Evolutionary conservation across 2,797 vertebrate species (phyloP).

Genomic region (Anableps anableps): DNA sequence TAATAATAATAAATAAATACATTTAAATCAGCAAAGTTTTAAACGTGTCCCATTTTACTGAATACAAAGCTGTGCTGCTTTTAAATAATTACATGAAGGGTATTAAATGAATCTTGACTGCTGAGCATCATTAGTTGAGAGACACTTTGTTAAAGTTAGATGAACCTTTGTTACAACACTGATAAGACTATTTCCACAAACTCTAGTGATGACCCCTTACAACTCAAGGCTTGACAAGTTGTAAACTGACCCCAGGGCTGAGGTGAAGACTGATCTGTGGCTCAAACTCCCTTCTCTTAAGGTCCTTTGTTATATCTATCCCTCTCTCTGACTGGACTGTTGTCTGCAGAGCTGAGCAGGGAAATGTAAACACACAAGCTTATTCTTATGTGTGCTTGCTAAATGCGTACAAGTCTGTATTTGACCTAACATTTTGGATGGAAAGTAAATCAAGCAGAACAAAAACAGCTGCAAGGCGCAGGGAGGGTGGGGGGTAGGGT

Average conservation of each 20-base stretch:
- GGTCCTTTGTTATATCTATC: conserved; percentile 39
- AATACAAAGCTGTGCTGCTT: not conserved
- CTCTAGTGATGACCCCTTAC: conserved; percentile 5
- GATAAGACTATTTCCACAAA: conserved; percentile 6
- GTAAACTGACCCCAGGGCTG: conserved; percentile 54
- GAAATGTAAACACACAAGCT: conserved; percentile 63
- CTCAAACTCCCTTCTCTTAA: conserved; percentile 30
- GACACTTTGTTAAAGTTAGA: not conserved
- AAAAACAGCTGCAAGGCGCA: conserved; percentile 66
- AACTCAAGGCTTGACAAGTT: conserved; percentile 42
- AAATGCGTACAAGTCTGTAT: conserved; percentile 58
- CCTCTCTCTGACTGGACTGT: conserved; percentile 31
- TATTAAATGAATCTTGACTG: not conserved
- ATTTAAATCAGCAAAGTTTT: not conserved
- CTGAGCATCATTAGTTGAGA: not conserved
- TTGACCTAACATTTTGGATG: conserved; percentile 64
- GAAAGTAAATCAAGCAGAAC: conserved; percentile 67
- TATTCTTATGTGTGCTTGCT: conserved; percentile 53
- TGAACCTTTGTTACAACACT: not conserved
- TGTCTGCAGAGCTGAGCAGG: conserved; percentile 31
- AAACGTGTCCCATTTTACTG: not conserved
- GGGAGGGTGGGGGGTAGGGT: not conserved
- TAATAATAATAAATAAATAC: too few relatives aligned
- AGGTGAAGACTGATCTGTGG: conserved; percentile 24
- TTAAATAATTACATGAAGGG: conserved; percentile 5